phyloP scores from a whole-genome alignment of 1,140 invertebrate genomes.

The Drosophila sturtevanti region DNA sequence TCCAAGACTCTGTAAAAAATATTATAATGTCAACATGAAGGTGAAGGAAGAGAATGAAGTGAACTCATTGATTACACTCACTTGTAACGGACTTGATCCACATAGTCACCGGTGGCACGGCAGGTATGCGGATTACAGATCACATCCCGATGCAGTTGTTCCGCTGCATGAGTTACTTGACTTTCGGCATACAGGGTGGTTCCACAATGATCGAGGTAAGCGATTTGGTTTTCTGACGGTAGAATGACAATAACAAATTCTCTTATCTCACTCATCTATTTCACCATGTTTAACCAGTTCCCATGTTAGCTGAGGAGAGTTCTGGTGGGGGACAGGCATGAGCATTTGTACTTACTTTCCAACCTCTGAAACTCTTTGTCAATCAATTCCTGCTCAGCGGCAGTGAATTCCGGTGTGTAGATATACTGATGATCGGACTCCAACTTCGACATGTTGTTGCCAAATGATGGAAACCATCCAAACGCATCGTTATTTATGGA shows the following conservation, averaged over 20 bases:
- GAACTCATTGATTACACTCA: constrained; percentile 78
- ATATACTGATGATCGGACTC: constrained; percentile 6
- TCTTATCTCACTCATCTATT: constrained; percentile 49
- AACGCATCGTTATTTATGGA: constrained; percentile 46
- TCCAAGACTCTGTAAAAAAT: constrained; percentile 87
- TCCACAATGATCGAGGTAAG: constrained; percentile 96
- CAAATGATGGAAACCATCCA: background rate
- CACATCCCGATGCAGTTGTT: constrained; percentile 87
- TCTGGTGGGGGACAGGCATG: background rate
- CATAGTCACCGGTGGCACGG: constrained; percentile 89
- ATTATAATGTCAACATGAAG: background rate
- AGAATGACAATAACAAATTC: background rate
- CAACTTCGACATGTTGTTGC: background rate
- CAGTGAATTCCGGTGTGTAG: constrained; percentile 64
- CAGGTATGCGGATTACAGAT: constrained; percentile 96
- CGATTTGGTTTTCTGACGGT: constrained; percentile 84
- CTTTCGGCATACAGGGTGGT: constrained; percentile 91
- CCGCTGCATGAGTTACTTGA: constrained; percentile 87
- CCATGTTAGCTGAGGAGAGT: background rate
- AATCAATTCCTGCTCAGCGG: constrained; percentile 82
- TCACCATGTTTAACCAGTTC: constrained; percentile 31
- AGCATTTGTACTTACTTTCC: constrained; percentile 78
- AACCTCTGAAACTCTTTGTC: constrained; percentile 83
- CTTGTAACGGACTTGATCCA: constrained; percentile 92
- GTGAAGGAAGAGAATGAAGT: background rate